Evolutionary conservation across 1,140 invertebrate species (phyloP).

Genomic region (Lordiphosa collinella): DNA sequence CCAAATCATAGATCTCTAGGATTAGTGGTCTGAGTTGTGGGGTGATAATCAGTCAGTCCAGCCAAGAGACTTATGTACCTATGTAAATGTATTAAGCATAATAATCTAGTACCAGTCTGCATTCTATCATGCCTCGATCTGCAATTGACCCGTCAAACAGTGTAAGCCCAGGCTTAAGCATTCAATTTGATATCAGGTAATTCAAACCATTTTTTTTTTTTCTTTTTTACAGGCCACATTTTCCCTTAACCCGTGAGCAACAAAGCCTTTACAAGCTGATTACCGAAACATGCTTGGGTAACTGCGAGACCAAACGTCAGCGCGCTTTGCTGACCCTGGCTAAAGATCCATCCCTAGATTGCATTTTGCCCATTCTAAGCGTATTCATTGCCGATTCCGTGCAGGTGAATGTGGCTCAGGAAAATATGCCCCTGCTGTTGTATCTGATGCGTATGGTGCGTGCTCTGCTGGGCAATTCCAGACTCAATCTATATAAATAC

Average conservation of each 20-base stretch:
- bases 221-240: too few species aligned
- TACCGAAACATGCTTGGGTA: conserved; percentile 15
- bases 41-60: too few species aligned
- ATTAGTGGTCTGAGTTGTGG: too few species aligned
- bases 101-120: too few species aligned
- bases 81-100: too few species aligned
- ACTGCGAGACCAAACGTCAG: neutral
- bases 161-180: too few species aligned
- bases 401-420: conserved; percentile 9
- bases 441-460: conserved; percentile 42
- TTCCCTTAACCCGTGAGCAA: conserved; percentile 20
- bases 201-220: too few species aligned
- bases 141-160: too few species aligned
- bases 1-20: too few species aligned
- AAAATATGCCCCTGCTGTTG: conserved; percentile 16
- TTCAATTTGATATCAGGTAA: too few species aligned
- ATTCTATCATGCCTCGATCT: too few species aligned
- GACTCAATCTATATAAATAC: conserved; percentile 19
- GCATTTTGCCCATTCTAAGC: conserved; percentile 14
- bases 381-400: conserved; percentile 24
- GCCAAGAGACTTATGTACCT: too few species aligned
- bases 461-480: conserved; percentile 18
- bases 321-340: conserved; percentile 8
- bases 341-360: conserved; percentile 25
- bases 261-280: conserved; percentile 18